These are phyloP conservation scores for Hirtodrosophila trivittata DNA, from an alignment of 2,888 invertebrate genomes.

Conservation along the genomic window DNA sequence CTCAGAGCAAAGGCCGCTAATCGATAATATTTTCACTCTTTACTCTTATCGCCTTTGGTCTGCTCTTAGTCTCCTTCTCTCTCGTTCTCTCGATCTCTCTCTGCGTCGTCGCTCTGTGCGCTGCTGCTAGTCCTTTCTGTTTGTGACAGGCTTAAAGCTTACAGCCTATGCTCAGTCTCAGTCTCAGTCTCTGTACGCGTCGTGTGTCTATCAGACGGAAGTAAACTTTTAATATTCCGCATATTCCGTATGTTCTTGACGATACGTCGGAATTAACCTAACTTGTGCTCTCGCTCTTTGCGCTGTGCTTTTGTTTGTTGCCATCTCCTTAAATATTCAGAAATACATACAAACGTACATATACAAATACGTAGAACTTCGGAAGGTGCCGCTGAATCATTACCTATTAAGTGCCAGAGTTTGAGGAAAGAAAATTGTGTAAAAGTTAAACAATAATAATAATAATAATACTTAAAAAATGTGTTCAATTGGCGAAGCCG, in stretches of 20 bases:
- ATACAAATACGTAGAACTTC: conserved; percentile 13
- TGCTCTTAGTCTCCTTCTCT: conserved; percentile 3
- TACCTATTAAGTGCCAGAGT: conserved; percentile 20
- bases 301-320: conserved; percentile 50
- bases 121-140: conserved; percentile 52
- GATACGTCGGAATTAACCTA: conserved; percentile 54
- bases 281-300: conserved; percentile 29
- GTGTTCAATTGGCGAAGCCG: conserved; percentile 74
- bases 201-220: conserved; percentile 60
- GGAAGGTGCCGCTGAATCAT: conserved; percentile 8
- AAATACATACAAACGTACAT: conserved; percentile 22
- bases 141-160: conserved; percentile 54
- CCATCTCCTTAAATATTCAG: conserved; percentile 26
- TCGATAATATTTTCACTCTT: conserved; percentile 35
- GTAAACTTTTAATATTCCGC: conserved; percentile 38
- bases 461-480: conserved; percentile 25
- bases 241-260: conserved; percentile 18
- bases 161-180: conserved; percentile 62
- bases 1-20: conserved; percentile 40
- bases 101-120: conserved; percentile 44
- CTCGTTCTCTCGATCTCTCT: conserved; percentile 17
- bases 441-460: conserved; percentile 26
- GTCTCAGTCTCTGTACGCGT: conserved; percentile 69
- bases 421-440: conserved; percentile 25
- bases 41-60: conserved; percentile 2